A percentile compares a stretch with the other conserved stretches of the same genome.
Conservation (phyloP, 2,113 vertebrate species). For the Hylia prasina region DNA sequence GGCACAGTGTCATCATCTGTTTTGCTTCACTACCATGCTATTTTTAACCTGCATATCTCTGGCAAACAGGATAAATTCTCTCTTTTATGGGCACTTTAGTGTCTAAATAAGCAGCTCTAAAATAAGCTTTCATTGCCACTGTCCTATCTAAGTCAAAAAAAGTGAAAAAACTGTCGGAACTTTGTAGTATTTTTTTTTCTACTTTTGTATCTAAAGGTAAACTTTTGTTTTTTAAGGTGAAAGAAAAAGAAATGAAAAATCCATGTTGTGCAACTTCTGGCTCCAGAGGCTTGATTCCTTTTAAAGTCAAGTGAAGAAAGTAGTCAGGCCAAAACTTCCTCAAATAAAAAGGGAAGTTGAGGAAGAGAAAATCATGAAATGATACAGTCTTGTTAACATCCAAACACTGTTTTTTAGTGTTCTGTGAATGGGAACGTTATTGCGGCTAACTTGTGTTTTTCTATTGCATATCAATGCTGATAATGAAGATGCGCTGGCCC, state of each 20-base stretch:
- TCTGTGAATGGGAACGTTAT: not conserved
- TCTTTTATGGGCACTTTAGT: not conserved
- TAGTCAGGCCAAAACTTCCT: not conserved
- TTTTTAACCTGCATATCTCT: slow-evolving; percentile 30
- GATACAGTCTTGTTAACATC: not conserved
- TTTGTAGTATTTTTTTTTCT: not conserved
- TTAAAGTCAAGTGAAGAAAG: not conserved
- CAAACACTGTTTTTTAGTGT: not conserved
- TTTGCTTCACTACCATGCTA: not conserved
- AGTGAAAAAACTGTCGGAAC: not conserved
- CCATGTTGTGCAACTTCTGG: not conserved
- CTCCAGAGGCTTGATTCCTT: not conserved
- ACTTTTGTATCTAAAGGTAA: not conserved
- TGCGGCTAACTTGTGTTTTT: not conserved
- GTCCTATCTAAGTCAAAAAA: not conserved
- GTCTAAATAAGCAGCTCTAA: not conserved
- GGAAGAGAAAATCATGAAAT: not conserved
- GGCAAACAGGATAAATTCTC: not conserved
- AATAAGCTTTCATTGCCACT: not conserved
- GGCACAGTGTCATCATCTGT: not conserved
- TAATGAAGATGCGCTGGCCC: not conserved
- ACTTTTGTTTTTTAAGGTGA: not conserved
- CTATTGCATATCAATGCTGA: not conserved
- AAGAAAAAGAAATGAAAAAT: not conserved
- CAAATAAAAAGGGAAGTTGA: not conserved